Evolutionary conservation across 2,797 vertebrate species (phyloP).

Genomic region (Schizopygopsis malacanthus): DNA sequence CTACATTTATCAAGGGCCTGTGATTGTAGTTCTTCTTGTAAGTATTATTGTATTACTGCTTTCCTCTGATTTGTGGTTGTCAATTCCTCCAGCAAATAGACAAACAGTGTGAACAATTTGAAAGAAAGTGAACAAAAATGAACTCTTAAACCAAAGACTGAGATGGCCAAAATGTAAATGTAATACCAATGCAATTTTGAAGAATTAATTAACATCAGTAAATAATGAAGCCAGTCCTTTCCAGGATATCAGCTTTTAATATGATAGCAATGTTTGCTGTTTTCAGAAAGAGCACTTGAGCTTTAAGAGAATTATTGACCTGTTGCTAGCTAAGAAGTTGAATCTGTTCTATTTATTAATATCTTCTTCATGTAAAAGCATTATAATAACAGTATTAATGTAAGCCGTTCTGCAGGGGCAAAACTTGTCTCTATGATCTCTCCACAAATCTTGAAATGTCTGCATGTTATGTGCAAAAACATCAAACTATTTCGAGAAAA

Average conservation of each 20-base stretch:
- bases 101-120: not conserved
- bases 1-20: constrained; percentile 97
- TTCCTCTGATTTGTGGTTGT: not conserved
- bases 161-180: not conserved
- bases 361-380: not conserved
- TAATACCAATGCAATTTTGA: no score
- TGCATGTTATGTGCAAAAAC: not conserved
- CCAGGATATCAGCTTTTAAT: not conserved
- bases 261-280: not conserved
- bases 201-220: not conserved
- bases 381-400: not conserved
- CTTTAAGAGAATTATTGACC: not conserved
- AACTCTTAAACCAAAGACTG: not conserved
- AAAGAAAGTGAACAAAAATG: not conserved
- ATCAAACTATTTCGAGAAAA: not conserved
- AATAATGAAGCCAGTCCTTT: not conserved
- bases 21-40: constrained; percentile 96
- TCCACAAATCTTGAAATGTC: not conserved
- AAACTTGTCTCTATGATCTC: not conserved
- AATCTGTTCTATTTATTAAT: not conserved
- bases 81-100: not conserved
- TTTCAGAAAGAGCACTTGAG: not conserved
- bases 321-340: not conserved
- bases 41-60: constrained; percentile 61
- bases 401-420: not conserved